Conservation (phyloP, 2,797 vertebrate genomes). For the Brachymystax lenok region DNA sequence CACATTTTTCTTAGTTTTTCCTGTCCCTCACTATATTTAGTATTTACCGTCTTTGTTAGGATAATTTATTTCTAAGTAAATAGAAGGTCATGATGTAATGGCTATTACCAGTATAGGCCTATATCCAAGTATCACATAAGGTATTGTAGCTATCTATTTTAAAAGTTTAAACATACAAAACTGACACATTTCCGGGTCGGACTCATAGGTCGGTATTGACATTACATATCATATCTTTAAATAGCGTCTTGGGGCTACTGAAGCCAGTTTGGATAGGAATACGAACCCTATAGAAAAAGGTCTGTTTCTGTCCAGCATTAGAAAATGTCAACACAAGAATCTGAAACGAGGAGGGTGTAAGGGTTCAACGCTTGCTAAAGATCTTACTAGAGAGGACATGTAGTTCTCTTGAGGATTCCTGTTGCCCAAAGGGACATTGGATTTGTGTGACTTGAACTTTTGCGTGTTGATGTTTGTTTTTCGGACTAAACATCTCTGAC, state of each 20-base stretch:
- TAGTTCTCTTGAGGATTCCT: background rate
- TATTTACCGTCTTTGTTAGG: background rate
- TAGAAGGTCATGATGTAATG: too few relatives aligned
- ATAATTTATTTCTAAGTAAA: too few relatives aligned
- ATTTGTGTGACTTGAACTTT: background rate
- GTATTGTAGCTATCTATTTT: background rate
- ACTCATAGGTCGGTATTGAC: too few relatives aligned
- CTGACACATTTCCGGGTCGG: background rate
- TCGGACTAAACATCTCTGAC: background rate
- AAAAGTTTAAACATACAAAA: background rate
- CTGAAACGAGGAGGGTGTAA: background rate
- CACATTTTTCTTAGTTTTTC: background rate
- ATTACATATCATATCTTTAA: too few relatives aligned
- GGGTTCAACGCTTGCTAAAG: conserved; percentile 1
- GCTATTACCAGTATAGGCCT: background rate
- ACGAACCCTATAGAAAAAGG: background rate
- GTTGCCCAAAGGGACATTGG: background rate
- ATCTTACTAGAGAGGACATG: background rate
- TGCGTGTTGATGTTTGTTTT: background rate
- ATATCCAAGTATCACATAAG: background rate
- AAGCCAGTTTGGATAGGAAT: background rate
- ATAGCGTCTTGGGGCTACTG: background rate
- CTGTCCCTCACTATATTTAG: background rate
- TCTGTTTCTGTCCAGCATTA: conserved; percentile 1
- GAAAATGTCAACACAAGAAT: conserved; percentile 2